Percentiles rank a stretch among this genome's conserved stretches.
Evolutionary conservation across 53 echinoderm and acorn worm genomes (phyloP).

Genomic region (Paracentrotus lividus): DNA sequence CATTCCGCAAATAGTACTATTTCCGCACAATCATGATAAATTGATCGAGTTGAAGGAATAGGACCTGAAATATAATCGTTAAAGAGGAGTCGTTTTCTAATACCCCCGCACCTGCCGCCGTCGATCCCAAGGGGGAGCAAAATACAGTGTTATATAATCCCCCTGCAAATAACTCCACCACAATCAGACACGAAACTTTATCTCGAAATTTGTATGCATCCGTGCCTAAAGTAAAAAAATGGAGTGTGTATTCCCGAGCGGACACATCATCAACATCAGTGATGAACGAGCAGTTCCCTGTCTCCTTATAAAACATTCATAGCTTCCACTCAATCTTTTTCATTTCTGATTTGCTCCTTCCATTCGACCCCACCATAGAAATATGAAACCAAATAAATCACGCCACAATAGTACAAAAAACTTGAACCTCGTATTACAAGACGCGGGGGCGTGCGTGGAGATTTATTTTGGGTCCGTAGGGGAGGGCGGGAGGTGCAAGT

Average conservation of each 20-base stretch:
- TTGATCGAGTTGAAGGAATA: not conserved
- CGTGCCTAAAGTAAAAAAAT: slow-evolving; percentile 19
- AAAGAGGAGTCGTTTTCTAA: not conserved
- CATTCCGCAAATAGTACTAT: not conserved
- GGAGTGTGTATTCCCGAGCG: not conserved
- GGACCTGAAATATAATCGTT: not conserved
- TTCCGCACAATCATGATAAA: too few relatives aligned
- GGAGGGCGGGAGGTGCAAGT: not conserved
- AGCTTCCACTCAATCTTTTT: slow-evolving; percentile 27
- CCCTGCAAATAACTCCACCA: slow-evolving; percentile 28
- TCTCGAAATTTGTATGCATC: slow-evolving; percentile 46
- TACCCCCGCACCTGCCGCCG: not conserved
- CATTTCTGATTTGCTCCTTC: slow-evolving; percentile 35
- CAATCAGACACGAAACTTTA: slow-evolving; percentile 45
- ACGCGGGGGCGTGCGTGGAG: not conserved
- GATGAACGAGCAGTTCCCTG: slow-evolving; percentile 3
- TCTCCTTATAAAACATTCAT: slow-evolving; percentile 44
- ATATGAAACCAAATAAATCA: slow-evolving; percentile 66
- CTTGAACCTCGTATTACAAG: slow-evolving; percentile 15
- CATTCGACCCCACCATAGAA: slow-evolving; percentile 10
- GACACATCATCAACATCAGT: not conserved
- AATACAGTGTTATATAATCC: slow-evolving; percentile 27
- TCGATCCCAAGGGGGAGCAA: not conserved
- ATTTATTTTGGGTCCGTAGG: too few relatives aligned
- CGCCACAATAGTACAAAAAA: slow-evolving; percentile 44